These are phyloP conservation scores for Euclidia mi DNA, from an alignment of 2,888 invertebrate genomes.

Conservation along the genomic window DNA sequence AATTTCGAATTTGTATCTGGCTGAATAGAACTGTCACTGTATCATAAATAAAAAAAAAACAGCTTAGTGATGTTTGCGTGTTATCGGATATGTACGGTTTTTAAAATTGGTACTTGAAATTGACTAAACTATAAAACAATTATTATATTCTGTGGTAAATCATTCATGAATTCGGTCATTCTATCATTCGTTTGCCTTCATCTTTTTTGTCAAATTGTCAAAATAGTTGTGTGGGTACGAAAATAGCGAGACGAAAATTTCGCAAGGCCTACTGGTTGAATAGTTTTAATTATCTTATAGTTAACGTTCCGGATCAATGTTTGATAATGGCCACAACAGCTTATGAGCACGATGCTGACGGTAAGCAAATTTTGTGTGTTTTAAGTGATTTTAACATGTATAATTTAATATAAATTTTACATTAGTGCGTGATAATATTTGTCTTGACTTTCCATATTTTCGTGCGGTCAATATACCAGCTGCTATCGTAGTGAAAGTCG, in stretches of 20 bases:
- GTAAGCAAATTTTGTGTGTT: slow-evolving; percentile 60
- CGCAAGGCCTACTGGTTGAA: slow-evolving; percentile 42
- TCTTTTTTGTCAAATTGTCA: slow-evolving; percentile 53
- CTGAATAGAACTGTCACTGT: slow-evolving; percentile 30
- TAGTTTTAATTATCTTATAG: slow-evolving; percentile 35
- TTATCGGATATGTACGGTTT: background rate
- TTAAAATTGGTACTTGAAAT: background rate
- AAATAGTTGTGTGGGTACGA: slow-evolving; percentile 63
- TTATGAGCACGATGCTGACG: slow-evolving; percentile 85
- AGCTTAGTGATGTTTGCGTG: slow-evolving; percentile 12
- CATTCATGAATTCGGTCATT: slow-evolving; percentile 4
- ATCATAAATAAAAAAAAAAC: slow-evolving; percentile 9
- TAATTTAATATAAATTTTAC: slow-evolving; percentile 41
- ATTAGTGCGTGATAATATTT: slow-evolving; percentile 51
- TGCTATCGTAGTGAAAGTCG: slow-evolving; percentile 49
- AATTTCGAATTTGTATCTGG: slow-evolving; percentile 46
- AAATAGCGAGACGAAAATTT: slow-evolving; percentile 64
- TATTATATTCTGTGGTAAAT: slow-evolving; percentile 1
- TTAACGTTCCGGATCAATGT: slow-evolving; percentile 47
- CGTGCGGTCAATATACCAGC: slow-evolving; percentile 30
- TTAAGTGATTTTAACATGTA: slow-evolving; percentile 15
- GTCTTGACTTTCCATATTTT: slow-evolving; percentile 51
- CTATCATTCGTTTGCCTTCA: slow-evolving; percentile 16
- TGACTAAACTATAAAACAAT: background rate
- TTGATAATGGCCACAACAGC: slow-evolving; percentile 79